Conservation (phyloP, 2,888 invertebrate genomes). For the Pedicia rivosa region DNA sequence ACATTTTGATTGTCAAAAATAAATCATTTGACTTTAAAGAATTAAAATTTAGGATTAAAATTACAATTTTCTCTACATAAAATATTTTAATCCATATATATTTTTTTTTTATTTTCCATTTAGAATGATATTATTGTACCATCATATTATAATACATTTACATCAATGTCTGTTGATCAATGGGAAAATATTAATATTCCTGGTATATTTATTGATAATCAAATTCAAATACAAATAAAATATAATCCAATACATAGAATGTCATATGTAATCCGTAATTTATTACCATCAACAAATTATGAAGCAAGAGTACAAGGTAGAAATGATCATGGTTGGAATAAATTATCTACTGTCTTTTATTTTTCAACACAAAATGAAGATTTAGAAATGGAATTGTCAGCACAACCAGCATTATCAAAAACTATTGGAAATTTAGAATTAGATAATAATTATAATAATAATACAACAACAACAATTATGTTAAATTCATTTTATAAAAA, state of each 20-base stretch:
- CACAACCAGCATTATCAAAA: conserved; percentile 29
- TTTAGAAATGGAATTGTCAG: conserved; percentile 32
- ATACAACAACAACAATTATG: too few relatives aligned
- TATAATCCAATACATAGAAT: conserved; percentile 31
- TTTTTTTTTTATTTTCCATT: too few relatives aligned
- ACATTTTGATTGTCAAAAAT: too few relatives aligned
- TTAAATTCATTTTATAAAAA: too few relatives aligned
- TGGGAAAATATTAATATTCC: conserved; percentile 15
- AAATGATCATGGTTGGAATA: conserved; percentile 40
- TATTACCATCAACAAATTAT: conserved; percentile 36
- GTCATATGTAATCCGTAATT: conserved; percentile 34
- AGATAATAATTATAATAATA: conserved; percentile 13
- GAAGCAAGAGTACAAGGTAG: conserved; percentile 39
- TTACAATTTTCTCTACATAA: too few relatives aligned
- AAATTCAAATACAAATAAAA: too few relatives aligned
- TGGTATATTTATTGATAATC: too few relatives aligned
- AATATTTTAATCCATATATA: too few relatives aligned
- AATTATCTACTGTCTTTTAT: conserved; percentile 35
- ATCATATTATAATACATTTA: background rate
- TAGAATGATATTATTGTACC: too few relatives aligned
- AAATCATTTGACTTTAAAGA: too few relatives aligned
- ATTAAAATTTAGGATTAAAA: too few relatives aligned
- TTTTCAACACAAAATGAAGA: conserved; percentile 36
- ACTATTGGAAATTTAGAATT: conserved; percentile 19
- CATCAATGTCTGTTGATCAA: conserved; percentile 7